These are phyloP conservation scores for Trichonephila clavata DNA, from an alignment of 1,140 invertebrate species.

Conservation along the genomic window DNA sequence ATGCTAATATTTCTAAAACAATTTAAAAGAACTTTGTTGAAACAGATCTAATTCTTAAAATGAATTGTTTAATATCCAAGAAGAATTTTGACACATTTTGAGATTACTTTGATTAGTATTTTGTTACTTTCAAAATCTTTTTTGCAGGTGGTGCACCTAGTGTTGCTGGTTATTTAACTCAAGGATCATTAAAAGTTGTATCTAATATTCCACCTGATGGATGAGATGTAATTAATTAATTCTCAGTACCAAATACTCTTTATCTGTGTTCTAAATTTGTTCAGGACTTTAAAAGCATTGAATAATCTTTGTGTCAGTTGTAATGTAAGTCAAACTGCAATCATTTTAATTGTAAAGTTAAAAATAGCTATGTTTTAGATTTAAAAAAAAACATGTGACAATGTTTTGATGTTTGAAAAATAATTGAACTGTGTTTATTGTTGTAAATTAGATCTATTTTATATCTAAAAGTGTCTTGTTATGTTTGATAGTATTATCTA, in stretches of 20 bases:
- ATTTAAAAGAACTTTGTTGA: too few relatives aligned
- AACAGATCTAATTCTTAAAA: too few relatives aligned
- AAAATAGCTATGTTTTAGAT: slow-evolving; percentile 4
- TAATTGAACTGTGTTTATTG: neutral
- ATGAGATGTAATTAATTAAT: slow-evolving; percentile 24
- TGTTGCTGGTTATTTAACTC: slow-evolving; percentile 80
- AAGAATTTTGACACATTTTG: too few relatives aligned
- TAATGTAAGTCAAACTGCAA: neutral
- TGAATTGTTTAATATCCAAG: neutral
- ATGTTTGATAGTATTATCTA: neutral
- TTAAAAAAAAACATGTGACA: neutral
- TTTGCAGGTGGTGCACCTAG: slow-evolving; percentile 75
- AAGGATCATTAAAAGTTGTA: slow-evolving; percentile 79
- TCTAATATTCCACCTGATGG: slow-evolving; percentile 67
- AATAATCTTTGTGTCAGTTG: neutral
- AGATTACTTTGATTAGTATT: neutral
- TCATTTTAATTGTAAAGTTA: neutral
- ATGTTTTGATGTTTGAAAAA: neutral
- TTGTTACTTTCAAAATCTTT: neutral
- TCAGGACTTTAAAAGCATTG: neutral
- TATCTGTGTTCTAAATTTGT: neutral
- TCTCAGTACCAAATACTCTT: neutral
- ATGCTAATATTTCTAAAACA: too few relatives aligned
- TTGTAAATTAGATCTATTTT: slow-evolving; percentile 26
- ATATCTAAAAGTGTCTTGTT: neutral